Evolutionary conservation across 92 coral and sea anemone species (phyloP), one percentile per base, ranked within the genome.

Genomic region (Parazoanthus darwini): DNA sequence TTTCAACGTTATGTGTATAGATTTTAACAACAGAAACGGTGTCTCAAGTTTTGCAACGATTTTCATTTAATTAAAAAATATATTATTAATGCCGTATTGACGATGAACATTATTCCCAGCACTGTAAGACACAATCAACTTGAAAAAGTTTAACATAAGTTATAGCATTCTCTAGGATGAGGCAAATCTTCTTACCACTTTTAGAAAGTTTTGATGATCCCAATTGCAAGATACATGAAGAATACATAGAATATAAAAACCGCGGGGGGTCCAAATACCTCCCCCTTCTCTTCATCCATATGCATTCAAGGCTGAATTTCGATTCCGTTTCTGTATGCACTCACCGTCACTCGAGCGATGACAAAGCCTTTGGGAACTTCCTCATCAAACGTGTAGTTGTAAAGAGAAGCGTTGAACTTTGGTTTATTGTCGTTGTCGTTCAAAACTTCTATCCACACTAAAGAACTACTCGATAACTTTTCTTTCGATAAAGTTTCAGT

Each of bases 301-400:
- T 29, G 33, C 33, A 29, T 29, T 29, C 33, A 29, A 29, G 33
- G 33, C 33, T 29, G 33, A 29, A 29, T 29, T 0, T 29, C 33
- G 33, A 29, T 29, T 29, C n/a, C n/a, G 26, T 77, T 22, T 6
- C 37, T 44, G 48, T 8, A 2, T 75, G 4, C 29, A 66, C 86
- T 82, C 10, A 82, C 86, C 86, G 50, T 82, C 22, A 82, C 86
- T 82, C 59, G 86, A 66, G 86, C 86, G 6, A 82, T 65, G 20
- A 82, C 86, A 22, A 82, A 65, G 38, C 58, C 86, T 44, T 82
- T 82, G 23, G 86, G 86, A 26, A 82, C 86, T 82, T 82, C 86
- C 38, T 82, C 86, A 20, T 82, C 75, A 82, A 82, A 82, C 5
- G 86, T 82, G 86, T 82, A 82, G 86, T 82, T 82, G 37, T 65